A percentile compares a stretch with the other conserved stretches of the same genome.
Evolutionary conservation across 2,797 vertebrate species (phyloP).

Genomic region (Nothura maculosa): DNA sequence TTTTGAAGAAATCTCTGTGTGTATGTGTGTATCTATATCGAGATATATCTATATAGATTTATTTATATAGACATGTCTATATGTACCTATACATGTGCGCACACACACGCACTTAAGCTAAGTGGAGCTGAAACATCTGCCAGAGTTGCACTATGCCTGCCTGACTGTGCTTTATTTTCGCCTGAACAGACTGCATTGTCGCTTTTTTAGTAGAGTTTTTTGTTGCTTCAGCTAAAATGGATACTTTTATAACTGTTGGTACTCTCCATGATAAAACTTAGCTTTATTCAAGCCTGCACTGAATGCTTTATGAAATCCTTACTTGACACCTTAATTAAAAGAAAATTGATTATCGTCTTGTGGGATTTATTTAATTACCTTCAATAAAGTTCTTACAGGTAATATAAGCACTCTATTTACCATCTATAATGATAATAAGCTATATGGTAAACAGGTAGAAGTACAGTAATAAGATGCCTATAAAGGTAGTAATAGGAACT

Average conservation of each 20-base stretch:
- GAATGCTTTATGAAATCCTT: neutral
- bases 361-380: neutral
- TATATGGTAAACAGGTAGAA: rapidly evolving
- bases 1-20: neutral
- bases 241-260: neutral
- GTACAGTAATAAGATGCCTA: neutral
- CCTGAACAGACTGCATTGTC: neutral
- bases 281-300: neutral
- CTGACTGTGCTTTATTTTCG: neutral
- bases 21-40: too few relatives aligned
- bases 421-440: neutral
- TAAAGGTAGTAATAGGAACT: neutral
- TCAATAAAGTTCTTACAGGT: neutral
- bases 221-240: neutral
- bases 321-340: neutral
- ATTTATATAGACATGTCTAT: too few relatives aligned
- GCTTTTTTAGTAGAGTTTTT: neutral
- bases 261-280: neutral
- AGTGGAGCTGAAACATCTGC: neutral
- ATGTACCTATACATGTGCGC: too few relatives aligned
- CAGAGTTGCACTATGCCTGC: neutral
- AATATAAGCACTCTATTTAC: neutral
- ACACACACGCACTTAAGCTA: too few relatives aligned
- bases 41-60: too few relatives aligned
- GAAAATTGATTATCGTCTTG: neutral